phyloP scores from a whole-genome alignment of 2,113 vertebrate species.

The Amphiprion percula region DNA sequence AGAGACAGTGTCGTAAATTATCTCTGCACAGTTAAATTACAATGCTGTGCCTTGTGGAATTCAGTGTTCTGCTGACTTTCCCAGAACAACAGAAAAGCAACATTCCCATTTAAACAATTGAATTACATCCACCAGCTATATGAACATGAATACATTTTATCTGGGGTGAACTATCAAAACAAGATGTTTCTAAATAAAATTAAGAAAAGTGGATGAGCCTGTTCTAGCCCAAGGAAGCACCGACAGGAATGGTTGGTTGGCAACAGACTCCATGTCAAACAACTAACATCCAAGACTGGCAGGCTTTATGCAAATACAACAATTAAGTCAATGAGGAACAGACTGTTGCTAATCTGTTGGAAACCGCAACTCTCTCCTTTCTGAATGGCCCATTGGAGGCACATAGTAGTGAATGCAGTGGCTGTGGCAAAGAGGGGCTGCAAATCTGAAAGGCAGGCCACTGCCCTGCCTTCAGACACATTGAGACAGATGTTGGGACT shows the following conservation, averaged over 20 bases:
- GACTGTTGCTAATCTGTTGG: conserved; percentile 80
- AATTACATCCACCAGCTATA: conserved; percentile 55
- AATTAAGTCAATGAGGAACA: conserved; percentile 80
- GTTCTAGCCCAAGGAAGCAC: conserved; percentile 49
- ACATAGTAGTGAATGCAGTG: conserved; percentile 58
- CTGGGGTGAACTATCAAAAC: conserved; percentile 49
- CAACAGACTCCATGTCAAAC: conserved; percentile 67
- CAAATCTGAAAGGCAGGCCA: conserved; percentile 56
- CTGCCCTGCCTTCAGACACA: conserved; percentile 64
- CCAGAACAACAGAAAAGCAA: conserved; percentile 50
- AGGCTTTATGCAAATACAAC: conserved; percentile 82
- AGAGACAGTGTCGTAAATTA: conserved; percentile 73
- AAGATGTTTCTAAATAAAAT: conserved; percentile 61
- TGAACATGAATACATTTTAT: conserved; percentile 58
- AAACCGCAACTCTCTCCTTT: conserved; percentile 76
- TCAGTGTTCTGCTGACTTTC: conserved; percentile 46
- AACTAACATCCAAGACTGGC: conserved; percentile 70
- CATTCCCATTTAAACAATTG: conserved; percentile 58
- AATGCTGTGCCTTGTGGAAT: conserved; percentile 33
- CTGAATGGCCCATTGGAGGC: conserved; percentile 68
- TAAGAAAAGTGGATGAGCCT: conserved; percentile 40
- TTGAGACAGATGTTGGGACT: conserved; percentile 79
- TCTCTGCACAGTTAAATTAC: conserved; percentile 65
- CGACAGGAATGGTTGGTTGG: conserved; percentile 62
- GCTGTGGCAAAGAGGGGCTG: conserved; percentile 53